Base-by-base conservation (phyloP, 2,888 invertebrate species). In the Ethmia dodecea region DNA sequence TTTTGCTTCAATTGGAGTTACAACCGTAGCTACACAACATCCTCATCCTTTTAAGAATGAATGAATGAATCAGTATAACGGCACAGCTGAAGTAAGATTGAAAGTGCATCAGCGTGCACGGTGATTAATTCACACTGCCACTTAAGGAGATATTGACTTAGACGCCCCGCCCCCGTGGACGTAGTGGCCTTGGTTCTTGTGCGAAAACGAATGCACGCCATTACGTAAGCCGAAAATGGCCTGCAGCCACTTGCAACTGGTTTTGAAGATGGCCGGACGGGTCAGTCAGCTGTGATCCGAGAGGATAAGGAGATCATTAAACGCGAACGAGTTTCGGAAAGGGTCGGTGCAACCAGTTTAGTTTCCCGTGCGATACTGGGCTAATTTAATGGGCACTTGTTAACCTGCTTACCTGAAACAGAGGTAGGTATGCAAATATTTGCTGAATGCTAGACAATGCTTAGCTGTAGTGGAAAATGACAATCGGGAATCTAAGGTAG, bases 71-170 rank as follows among this genome's bases (percentile, higher is more conserved):
- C 59, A 54, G 55, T 54, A 50, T 49, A 72, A 64, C 62, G 61
- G 60, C 46, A 55, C 56, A 48, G 41, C 46, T 56, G 53, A 61
- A 73, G 60, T 53, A 72, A 80, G 73, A 81, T 70, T 63, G 81
- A 80, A 75, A 79, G 77, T 79, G 79, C 80, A 80, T 74, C 49
- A 55, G 43, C n/a, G n/a, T 74, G 68, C 69, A 70, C 59, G 64
- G 61, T 73, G 67, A 72, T 79, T 72, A 76, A 75, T 74, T 73
- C 60, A 55, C 68, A 65, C 65, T 66, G 65, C 73, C 77, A 74
- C 74, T 74, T 75, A 70, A 49, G 69, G 61, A 60, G 59, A 64
- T 74, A 68, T 72, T 73, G 77, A 71, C 67, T 66, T 66, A 58
- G 57, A 49, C 46, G 71, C 66, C 66, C 73, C 75, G 74, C 74